A percentile compares a stretch with the other conserved stretches of the same genome.
Conservation (phyloP, 2,888 invertebrate species). For the Eupithecia pulchellata region DNA sequence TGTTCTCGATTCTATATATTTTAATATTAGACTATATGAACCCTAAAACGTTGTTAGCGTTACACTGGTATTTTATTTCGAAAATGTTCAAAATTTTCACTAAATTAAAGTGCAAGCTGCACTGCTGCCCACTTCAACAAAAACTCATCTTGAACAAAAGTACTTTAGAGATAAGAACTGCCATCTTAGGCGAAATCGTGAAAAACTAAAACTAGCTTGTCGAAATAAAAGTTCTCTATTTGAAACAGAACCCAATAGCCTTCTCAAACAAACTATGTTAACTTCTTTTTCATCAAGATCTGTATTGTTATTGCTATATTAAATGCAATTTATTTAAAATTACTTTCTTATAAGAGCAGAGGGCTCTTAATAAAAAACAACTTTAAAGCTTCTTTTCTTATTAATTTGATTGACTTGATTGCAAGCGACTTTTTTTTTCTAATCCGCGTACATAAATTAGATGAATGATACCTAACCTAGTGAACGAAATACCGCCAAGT, state of each 20-base stretch:
- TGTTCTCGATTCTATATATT: background rate
- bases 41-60: background rate
- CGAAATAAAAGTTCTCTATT: constrained; percentile 20
- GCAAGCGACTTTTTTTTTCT: background rate
- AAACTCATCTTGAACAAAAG: constrained; percentile 43
- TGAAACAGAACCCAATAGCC: constrained; percentile 2
- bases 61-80: background rate
- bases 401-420: background rate
- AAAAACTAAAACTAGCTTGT: constrained; percentile 23
- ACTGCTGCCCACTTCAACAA: constrained; percentile 31
- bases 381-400: background rate
- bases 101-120: constrained; percentile 26
- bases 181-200: constrained; percentile 31
- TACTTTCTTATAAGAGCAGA: background rate
- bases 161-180: constrained; percentile 38
- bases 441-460: no score
- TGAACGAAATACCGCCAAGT: background rate
- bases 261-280: background rate
- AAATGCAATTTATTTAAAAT: background rate
- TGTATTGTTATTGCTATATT: background rate
- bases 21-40: background rate
- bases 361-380: background rate
- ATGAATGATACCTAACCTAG: no score
- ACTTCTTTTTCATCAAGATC: background rate
- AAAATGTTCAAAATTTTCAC: background rate